Evolutionary conservation across 2,113 vertebrate genomes (phyloP), one percentile per base, ranked within the genome.

Genomic region (Numenius arquata): DNA sequence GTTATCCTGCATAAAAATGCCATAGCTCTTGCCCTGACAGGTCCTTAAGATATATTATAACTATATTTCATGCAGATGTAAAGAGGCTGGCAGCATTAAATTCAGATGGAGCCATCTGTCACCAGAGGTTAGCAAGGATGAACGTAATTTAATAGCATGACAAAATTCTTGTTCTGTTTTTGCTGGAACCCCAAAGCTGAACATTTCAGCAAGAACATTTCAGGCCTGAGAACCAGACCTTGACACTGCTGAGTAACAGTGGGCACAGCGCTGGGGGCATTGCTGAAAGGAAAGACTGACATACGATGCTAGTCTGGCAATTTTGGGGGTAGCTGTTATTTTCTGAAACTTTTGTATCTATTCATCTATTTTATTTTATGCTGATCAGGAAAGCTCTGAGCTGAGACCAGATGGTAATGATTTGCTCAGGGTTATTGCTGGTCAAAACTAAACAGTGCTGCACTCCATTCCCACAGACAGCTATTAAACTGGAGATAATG

Each of bases 341-440:
- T 95, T 75, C 52, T 53, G 76, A 87, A 90, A 87, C 40, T 92
- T 93, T 52, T 84, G 61, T 65, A 47, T 92, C 81, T 86, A 38
- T 90, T 76, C 68, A 47, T 92, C 81, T 86, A 38, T 90, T 76
- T 92, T 52, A 48, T 92, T 94, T 93, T 87, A 59, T 79, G 73
- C 53, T 75, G 66, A 68, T 87, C 61, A 62, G 58, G 80, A 89
- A 90, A 85, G 56, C 83, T 94, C 88, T 34, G 40, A 87, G 72
- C 66, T 89, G 65, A 85, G 58, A 96, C 76, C 90, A 96, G 90
- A 90, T 95, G 92, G 90, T 87, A 78, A 40, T 85, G 67, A 93
- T 96, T 93, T 96, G 21, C 70, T 89, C 66, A 92, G 89, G 85
- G 76, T 95, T 94, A 89, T 32, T 92, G 73, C 70, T 95, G 76